Conservation (phyloP, 2,113 vertebrate species). For the Istiophorus platypterus region DNA sequence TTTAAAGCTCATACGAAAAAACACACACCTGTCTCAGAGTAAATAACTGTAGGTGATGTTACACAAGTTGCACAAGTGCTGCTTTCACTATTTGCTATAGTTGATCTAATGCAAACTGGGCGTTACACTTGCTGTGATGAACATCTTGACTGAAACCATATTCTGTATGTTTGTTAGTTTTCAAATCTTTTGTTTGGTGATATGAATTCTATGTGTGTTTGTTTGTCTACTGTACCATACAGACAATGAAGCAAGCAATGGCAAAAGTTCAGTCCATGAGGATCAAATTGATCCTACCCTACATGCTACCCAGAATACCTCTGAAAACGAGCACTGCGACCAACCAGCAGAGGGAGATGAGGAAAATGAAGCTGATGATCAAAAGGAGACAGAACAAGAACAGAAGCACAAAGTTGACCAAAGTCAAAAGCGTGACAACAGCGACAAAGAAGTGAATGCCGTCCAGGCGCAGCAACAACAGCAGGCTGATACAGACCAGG, state of each 20-base stretch:
- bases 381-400: slow-evolving; percentile 50
- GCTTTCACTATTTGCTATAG: neutral
- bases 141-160: neutral
- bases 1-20: neutral
- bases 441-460: slow-evolving; percentile 20
- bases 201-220: neutral
- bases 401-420: slow-evolving; percentile 69
- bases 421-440: slow-evolving; percentile 46
- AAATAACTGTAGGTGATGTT: neutral
- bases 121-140: neutral
- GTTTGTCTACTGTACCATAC: slow-evolving; percentile 9
- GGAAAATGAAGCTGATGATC: slow-evolving; percentile 38
- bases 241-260: slow-evolving; percentile 49
- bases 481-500: slow-evolving; percentile 44
- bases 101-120: neutral
- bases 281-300: slow-evolving; percentile 36
- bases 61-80: neutral
- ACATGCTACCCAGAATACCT: slow-evolving; percentile 61
- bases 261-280: slow-evolving; percentile 16
- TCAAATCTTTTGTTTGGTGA: neutral
- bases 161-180: neutral
- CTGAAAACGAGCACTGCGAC: slow-evolving; percentile 52
- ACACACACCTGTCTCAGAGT: no score
- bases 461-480: slow-evolving; percentile 42
- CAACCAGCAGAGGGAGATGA: slow-evolving; percentile 40